These are phyloP conservation scores for Agapostemon virescens DNA, from an alignment of 2,888 invertebrate species.

Conservation along the genomic window DNA sequence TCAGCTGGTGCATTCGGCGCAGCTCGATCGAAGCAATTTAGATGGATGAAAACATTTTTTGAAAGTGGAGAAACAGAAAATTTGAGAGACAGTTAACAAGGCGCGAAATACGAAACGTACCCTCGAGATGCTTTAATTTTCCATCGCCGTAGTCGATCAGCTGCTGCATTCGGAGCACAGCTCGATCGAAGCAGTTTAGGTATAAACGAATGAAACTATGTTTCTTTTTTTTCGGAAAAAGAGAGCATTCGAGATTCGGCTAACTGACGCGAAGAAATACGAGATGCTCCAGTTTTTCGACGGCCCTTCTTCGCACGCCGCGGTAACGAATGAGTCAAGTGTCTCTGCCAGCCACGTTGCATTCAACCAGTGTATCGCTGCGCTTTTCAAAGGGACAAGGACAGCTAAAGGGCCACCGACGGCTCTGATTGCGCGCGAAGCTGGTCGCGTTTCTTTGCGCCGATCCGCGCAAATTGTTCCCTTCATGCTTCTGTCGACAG, in stretches of 20 bases:
- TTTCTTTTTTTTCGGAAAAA: too few species aligned
- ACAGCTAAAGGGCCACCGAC: conserved; percentile 5
- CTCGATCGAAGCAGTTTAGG: too few species aligned
- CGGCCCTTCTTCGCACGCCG: conserved; percentile 37
- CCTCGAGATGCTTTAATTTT: too few species aligned
- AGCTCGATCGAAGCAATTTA: too few species aligned
- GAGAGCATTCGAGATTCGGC: neutral
- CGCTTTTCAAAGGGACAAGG: conserved; percentile 35
- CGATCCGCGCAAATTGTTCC: conserved; percentile 10
- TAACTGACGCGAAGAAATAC: conserved; percentile 32
- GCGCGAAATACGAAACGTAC: too few species aligned
- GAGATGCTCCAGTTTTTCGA: conserved; percentile 63
- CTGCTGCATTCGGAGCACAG: too few species aligned
- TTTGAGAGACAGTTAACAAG: neutral
- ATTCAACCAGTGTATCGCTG: conserved; percentile 58
- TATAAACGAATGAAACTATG: too few species aligned
- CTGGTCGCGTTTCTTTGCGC: neutral
- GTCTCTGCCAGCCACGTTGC: conserved; percentile 55
- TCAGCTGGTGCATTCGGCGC: too few species aligned
- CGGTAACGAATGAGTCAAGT: conserved; percentile 58
- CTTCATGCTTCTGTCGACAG: neutral
- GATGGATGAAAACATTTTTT: too few species aligned
- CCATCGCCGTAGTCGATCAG: too few species aligned
- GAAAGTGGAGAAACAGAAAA: neutral
- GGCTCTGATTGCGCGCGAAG: conserved; percentile 10